Evolutionary conservation across 2,888 invertebrate species (phyloP), one percentile per base, ranked within the genome.

Genomic region (Campoplex nolae): DNA sequence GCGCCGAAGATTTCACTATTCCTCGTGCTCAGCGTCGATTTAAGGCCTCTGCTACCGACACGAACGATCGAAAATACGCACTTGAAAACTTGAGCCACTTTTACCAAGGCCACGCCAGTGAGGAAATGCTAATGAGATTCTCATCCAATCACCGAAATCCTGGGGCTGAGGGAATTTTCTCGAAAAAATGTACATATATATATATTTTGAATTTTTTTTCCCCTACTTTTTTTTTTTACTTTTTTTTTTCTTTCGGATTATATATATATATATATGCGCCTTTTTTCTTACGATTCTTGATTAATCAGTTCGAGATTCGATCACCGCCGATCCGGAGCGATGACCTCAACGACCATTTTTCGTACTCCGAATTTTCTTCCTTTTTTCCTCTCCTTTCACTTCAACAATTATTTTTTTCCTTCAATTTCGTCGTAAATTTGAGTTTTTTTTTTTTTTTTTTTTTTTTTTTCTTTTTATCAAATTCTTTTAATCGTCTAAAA

Each of bases 111-210:
- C 4, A 1, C 28, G 23, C 6, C n/a, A 56, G 9, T 2, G 56
- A 56, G 62, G 13, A 58, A 28, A 28, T n/a, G 23, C 32, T 9
- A 32, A 56, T 28, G 2, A 58, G 32, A 62, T 62, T 1, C 32
- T 62, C 62, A 6, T 62, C 32, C 32, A 32, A 32, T 3, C 16
- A 32, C 11, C 16, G 16, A 32, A 62, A 62, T 16, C 32, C 62
- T 62, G 62, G 62, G 32, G 13, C 32, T 16, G 6, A 11, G 16
- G 32, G 16, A 6, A 32, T 16, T 4, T 62, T 62, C 13, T 6
- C 32, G 32, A 62, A 62, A 62, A 62, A 62, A 62, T 16, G 62
- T 62, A 62, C 62, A 62, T 62, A 62, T 62, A 62, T 62, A 62
- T 62, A 62, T 62, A 28, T 32, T 62, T 32, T 45, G 11, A 45